Percentiles rank a stretch among this genome's conserved stretches.
Evolutionary conservation across 2,797 vertebrate species (phyloP).

Genomic region (Florisuga fusca): DNA sequence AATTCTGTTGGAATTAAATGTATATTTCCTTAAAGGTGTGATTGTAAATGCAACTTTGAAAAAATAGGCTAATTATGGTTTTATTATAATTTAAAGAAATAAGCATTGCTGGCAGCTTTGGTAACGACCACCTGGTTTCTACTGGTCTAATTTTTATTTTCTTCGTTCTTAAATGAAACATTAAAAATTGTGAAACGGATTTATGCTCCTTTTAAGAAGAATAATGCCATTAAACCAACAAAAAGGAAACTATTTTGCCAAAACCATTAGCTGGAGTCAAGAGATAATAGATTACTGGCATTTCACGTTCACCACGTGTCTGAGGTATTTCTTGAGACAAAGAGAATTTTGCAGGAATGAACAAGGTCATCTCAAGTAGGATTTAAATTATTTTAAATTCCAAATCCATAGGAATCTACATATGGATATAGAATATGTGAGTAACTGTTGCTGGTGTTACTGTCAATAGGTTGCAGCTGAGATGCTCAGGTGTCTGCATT

Average conservation of each 20-base stretch:
- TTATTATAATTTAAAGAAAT: background rate
- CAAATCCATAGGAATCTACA: background rate
- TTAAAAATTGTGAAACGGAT: background rate
- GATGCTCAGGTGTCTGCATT: background rate
- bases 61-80: background rate
- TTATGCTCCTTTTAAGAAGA: background rate
- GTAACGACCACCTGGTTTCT: background rate
- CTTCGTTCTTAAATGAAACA: background rate
- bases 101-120: background rate
- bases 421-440: background rate
- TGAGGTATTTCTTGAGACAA: background rate
- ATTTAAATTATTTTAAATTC: background rate
- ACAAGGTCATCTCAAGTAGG: background rate
- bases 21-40: background rate
- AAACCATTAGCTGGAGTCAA: background rate
- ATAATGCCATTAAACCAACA: background rate
- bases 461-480: background rate
- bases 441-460: background rate
- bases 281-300: background rate
- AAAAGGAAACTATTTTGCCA: background rate
- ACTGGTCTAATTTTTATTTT: background rate
- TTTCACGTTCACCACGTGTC: background rate
- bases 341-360: background rate
- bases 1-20: background rate
- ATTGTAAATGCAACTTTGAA: background rate